Base-by-base conservation (phyloP, 2,113 vertebrate species). In the Opisthocomus hoazin region DNA sequence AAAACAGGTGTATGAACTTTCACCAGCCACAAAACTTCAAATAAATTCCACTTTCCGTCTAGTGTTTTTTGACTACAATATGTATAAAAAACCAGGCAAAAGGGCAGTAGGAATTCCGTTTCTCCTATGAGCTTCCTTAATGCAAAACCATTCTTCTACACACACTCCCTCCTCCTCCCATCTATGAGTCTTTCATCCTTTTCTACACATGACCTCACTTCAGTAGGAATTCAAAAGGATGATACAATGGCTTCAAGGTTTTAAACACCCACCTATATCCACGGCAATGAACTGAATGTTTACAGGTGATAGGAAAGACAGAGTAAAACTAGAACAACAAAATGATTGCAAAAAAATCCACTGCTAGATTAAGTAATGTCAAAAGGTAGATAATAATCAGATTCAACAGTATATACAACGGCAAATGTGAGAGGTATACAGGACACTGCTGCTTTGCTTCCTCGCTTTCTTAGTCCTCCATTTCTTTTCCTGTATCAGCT, bases 341-440 rank as follows among this genome's bases (percentile, higher is more conserved):
- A 18, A 37, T 20, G 4, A 27, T 3, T 23, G 4, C 0, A 5
- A 11, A 32, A 64, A 39, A 50, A 7, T 2, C 2, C 11, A 27
- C 51, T 50, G 4, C 6, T 69, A 61, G 24, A 61, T 45, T 74
- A 64, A 61, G 11, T 18, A 20, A 32, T 61, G 11, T 36, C 56
- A 73, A 43, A 50, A 80, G 9, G 34, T 26, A 68, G n/a, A 30
- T 36, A 80, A 32, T 3, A 3, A 41, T 45, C 26, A 27, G 12
- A 57, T 7, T 70, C 24, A 70, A 37, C 14, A 39, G 8, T 23
- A n/a, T 39, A 46, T 46, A 36, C 15, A 46, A 15, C 12, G 24
- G 5, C 5, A 89, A 58, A 74, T 5, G 3, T 63, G 29, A 81
- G 41, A 57, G 14, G 10, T 48, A 23, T 36, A 34, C 14, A 74